These are phyloP conservation scores for Cactoblastis cactorum DNA, from an alignment of 2,888 invertebrate species.

Conservation along the genomic window DNA sequence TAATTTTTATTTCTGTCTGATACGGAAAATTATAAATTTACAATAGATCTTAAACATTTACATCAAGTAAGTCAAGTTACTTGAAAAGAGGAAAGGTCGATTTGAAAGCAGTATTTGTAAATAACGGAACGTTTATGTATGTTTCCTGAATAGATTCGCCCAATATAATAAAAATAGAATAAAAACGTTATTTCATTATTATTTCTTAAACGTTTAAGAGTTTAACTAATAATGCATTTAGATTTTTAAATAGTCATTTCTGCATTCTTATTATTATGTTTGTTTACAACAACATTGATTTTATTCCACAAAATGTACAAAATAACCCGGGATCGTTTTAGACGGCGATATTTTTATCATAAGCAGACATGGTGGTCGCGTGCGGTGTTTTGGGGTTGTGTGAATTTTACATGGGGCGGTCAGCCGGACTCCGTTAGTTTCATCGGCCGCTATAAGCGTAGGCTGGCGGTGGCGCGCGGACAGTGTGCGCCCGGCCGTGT, in stretches of 20 bases:
- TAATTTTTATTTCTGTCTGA: too few relatives aligned
- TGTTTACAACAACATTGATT: not conserved
- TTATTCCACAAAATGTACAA: not conserved
- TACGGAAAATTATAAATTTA: too few relatives aligned
- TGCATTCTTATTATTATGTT: too few relatives aligned
- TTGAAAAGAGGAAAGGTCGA: not conserved
- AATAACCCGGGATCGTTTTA: not conserved
- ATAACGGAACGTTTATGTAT: not conserved
- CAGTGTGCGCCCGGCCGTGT: conserved; percentile 72
- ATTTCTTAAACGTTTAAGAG: too few relatives aligned
- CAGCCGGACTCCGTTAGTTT: conserved; percentile 48
- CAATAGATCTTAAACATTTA: conserved; percentile 2
- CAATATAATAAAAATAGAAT: not conserved
- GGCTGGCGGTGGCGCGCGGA: conserved; percentile 54
- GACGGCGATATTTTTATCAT: conserved; percentile 38
- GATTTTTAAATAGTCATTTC: too few relatives aligned
- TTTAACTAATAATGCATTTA: too few relatives aligned
- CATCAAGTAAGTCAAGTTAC: conserved; percentile 6
- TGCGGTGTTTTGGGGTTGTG: conserved; percentile 55
- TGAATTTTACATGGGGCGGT: conserved; percentile 64
- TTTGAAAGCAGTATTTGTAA: not conserved
- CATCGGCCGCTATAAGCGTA: conserved; percentile 59
- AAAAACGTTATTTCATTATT: not conserved
- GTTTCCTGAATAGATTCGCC: not conserved
- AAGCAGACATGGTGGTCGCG: conserved; percentile 45